Evolutionary conservation across 2,888 invertebrate genomes (phyloP), one percentile per base, ranked within the genome.

Genomic region (Kuschelorhynchus macadamiae): DNA sequence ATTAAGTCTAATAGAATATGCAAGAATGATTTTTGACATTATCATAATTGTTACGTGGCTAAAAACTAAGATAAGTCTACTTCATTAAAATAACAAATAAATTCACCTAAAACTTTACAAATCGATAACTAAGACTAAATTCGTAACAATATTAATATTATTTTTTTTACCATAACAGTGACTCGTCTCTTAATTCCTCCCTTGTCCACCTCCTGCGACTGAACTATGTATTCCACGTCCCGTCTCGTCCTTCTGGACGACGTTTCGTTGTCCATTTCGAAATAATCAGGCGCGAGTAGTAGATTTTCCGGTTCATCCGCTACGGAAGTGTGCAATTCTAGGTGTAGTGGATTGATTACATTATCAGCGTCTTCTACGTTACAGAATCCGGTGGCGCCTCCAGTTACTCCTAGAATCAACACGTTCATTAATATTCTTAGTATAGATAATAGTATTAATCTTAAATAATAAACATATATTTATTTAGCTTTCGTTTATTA

Each of bases 131-230:
- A n/a, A n/a, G n/a, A n/a, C n/a, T n/a, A n/a, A n/a, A n/a, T n/a
- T n/a, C n/a, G n/a, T n/a, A n/a, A n/a, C n/a, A n/a, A n/a, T n/a
- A n/a, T n/a, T n/a, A n/a, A n/a, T n/a, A n/a, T n/a, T n/a, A n/a
- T n/a, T 5, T 7, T 11, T 78, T 84, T 84, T 81, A 92, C 94
- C 90, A 95, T 90, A 71, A 90, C 89, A 0, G 93, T 91, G 57
- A 92, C 88, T 80, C 91, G 90, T 76, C 89, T 88, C 71, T 89
- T 88, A 74, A 90, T 90, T 5, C 92, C 92, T 77, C 91, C 90
- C 70, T 86, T 89, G 3, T 88, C 88, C 64, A 88, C 88, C 0
- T 88, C 88, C 77, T 91, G 90, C n/a, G 91, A 87, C 62, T 89
- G 88, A n/a, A 93, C 88, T 1, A 92, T 87, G 78, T 88, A 87